Conservation (phyloP, 2,113 vertebrate species). For the Pithys albifrons region DNA sequence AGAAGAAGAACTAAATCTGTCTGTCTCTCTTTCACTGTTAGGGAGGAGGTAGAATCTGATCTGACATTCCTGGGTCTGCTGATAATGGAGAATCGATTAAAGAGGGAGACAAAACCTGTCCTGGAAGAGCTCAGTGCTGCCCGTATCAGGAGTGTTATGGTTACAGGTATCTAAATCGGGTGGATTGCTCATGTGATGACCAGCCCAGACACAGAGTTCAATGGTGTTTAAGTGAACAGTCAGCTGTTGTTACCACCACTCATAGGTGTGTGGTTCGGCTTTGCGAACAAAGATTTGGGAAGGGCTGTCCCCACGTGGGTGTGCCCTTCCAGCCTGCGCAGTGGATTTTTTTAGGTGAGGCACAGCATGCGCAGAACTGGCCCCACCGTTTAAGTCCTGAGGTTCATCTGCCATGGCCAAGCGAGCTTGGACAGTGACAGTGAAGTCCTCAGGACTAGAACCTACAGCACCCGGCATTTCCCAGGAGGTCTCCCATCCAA, state of each 20-base stretch:
- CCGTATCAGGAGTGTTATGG: slow-evolving; percentile 78
- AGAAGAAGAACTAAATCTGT: background rate
- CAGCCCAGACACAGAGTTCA: background rate
- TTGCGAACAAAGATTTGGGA: too few species aligned
- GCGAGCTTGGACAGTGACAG: too few species aligned
- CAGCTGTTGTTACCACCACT: background rate
- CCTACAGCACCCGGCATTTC: too few species aligned
- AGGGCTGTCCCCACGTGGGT: too few species aligned
- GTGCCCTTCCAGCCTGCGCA: too few species aligned
- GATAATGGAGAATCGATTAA: slow-evolving; percentile 80
- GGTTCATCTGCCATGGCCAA: too few species aligned
- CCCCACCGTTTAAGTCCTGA: too few species aligned
- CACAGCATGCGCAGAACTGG: too few species aligned
- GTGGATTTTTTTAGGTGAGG: too few species aligned
- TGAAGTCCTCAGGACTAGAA: too few species aligned
- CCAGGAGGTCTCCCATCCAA: too few species aligned
- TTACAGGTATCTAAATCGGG: slow-evolving; percentile 73
- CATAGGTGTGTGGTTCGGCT: too few species aligned
- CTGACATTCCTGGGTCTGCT: slow-evolving; percentile 79
- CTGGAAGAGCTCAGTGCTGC: slow-evolving; percentile 77
- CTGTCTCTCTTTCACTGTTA: slow-evolving; percentile 4
- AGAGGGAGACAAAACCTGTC: slow-evolving; percentile 74
- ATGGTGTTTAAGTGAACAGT: background rate
- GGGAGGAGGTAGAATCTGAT: slow-evolving; percentile 75
- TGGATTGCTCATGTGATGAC: background rate